These are phyloP conservation scores for Eupithecia vulgata DNA, from an alignment of 2,888 invertebrate species.

Conservation along the genomic window DNA sequence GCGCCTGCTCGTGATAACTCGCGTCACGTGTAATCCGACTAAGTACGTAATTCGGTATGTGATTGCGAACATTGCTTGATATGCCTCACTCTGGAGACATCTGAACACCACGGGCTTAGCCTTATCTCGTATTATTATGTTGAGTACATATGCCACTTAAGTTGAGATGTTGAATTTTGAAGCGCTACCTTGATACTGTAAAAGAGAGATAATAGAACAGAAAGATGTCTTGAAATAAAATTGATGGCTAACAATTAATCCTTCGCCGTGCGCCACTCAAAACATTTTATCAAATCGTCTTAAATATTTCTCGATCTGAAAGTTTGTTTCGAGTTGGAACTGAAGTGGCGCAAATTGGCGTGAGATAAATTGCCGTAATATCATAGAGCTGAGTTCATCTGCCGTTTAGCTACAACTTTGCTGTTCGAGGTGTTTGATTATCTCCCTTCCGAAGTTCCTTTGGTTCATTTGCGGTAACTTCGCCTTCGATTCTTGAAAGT, in stretches of 20 bases:
- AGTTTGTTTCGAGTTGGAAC: conserved; percentile 72
- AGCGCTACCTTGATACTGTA: conserved; percentile 54
- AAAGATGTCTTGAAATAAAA: conserved; percentile 21
- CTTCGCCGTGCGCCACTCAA: conserved; percentile 20
- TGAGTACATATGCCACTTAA: conserved; percentile 63
- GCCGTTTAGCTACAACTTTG: conserved; percentile 78
- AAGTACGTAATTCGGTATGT: conserved; percentile 80
- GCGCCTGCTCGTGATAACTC: conserved; percentile 78
- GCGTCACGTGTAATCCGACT: conserved; percentile 79
- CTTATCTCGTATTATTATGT: conserved; percentile 74
- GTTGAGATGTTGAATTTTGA: conserved; percentile 55
- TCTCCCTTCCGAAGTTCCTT: conserved; percentile 70
- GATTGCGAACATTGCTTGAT: conserved; percentile 77
- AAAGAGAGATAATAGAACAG: conserved; percentile 46
- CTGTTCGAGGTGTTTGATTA: conserved; percentile 73
- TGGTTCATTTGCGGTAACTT: conserved; percentile 74
- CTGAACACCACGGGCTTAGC: conserved; percentile 76
- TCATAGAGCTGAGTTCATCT: conserved; percentile 79
- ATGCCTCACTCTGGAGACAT: conserved; percentile 64
- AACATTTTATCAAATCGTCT: conserved; percentile 48
- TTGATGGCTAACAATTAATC: conserved; percentile 25
- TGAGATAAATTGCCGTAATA: conserved; percentile 82
- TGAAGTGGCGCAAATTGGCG: conserved; percentile 75
- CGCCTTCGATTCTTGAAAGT: conserved; percentile 53
- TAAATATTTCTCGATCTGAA: conserved; percentile 64